Evolutionary conservation across 2,797 vertebrate genomes (phyloP).

Genomic region (Novumbra hubbsi): DNA sequence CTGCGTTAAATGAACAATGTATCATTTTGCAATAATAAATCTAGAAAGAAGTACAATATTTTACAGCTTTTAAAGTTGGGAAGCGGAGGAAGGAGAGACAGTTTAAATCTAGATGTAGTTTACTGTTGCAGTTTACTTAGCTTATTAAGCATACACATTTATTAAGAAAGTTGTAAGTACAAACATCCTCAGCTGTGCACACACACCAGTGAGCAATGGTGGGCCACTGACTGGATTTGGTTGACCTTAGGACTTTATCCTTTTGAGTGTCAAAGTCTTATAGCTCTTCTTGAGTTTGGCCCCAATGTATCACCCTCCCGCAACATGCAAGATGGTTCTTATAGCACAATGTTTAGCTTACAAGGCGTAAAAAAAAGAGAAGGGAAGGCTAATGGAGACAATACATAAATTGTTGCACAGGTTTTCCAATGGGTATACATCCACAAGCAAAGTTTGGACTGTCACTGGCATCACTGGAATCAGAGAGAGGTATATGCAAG

Average conservation of each 20-base stretch:
- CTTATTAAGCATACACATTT: no score
- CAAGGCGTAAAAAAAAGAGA: constrained; percentile 51
- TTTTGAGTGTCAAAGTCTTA: neutral
- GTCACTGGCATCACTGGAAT: constrained; percentile 38
- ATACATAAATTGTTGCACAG: constrained; percentile 62
- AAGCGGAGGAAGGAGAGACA: no score
- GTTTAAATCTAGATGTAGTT: no score
- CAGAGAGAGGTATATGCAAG: constrained; percentile 41
- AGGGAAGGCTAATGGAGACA: constrained; percentile 60
- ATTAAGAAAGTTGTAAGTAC: no score
- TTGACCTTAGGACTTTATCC: neutral
- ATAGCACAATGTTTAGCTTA: constrained; percentile 23
- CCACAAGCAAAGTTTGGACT: constrained; percentile 54
- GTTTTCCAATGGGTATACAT: constrained; percentile 55
- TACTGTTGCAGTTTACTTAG: no score
- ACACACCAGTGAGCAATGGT: neutral
- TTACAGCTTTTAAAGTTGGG: no score
- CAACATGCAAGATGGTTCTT: constrained; percentile 10
- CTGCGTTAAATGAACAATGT: no score
- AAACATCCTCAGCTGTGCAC: neutral
- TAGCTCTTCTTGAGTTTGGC: neutral
- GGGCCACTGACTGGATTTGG: neutral
- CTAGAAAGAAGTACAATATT: no score
- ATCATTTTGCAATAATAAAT: no score
- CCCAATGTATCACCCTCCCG: constrained; percentile 8